phyloP scores from a whole-genome alignment of 2,797 vertebrate species.

The Enteromius argenteus region DNA sequence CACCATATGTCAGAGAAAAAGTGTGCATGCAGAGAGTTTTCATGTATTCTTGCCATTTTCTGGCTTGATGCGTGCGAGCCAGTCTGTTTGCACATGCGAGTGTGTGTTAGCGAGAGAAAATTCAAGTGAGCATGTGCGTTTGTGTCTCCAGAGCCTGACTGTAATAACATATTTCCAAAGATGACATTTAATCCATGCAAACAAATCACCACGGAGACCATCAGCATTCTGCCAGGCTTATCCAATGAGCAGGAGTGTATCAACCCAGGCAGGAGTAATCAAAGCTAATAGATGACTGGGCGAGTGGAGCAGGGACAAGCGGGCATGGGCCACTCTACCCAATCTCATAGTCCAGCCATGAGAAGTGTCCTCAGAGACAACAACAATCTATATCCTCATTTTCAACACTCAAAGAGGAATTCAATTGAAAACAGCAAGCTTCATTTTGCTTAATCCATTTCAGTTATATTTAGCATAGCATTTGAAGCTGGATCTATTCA shows the following conservation, averaged over 20 bases:
- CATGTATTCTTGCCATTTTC: conserved; percentile 55
- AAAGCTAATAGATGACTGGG: conserved; percentile 64
- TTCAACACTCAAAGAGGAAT: conserved; percentile 40
- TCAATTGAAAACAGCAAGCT: conserved; percentile 40
- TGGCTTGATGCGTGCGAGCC: conserved; percentile 20
- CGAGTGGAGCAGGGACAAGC: conserved; percentile 37
- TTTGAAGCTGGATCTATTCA: conserved; percentile 23
- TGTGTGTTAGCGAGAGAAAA: conserved; percentile 15
- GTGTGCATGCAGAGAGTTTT: conserved; percentile 3
- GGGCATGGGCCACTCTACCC: conserved; percentile 45
- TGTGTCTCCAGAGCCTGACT: conserved; percentile 63
- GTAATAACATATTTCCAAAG: conserved; percentile 80
- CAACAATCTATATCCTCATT: conserved; percentile 53
- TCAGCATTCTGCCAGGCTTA: conserved; percentile 61
- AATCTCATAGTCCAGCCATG: conserved; percentile 65
- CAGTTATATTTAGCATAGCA: conserved; percentile 13
- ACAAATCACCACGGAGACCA: conserved; percentile 79
- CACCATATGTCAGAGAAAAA: conserved; percentile 31
- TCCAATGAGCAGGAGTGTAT: conserved; percentile 49
- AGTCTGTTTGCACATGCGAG: conserved; percentile 33
- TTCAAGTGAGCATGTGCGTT: conserved; percentile 28
- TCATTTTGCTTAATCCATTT: conserved; percentile 34
- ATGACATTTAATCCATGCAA: conserved; percentile 82
- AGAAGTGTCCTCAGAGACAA: conserved; percentile 49
- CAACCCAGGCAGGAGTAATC: conserved; percentile 60